These are phyloP conservation scores for Tetragnatha versicolor DNA, from an alignment of 1,140 invertebrate genomes.

Conservation along the genomic window DNA sequence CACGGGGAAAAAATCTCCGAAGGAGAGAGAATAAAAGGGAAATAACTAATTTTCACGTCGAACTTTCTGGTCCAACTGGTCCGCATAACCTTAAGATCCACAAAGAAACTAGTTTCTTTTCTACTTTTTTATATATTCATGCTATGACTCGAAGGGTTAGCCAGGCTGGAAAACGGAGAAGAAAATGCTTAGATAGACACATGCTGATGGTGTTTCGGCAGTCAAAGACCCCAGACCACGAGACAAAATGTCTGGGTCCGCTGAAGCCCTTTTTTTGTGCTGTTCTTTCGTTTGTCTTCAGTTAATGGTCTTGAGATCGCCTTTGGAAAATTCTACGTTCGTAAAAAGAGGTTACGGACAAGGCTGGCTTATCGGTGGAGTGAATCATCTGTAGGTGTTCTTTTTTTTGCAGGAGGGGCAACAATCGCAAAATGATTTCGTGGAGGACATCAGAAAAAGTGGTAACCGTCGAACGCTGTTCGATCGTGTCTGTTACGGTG, in stretches of 20 bases:
- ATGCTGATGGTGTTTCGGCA: conserved; percentile 4
- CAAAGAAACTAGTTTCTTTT: conserved; percentile 40
- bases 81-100: conserved; percentile 28
- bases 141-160: conserved; percentile 31
- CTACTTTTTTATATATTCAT: conserved; percentile 44
- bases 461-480: too few relatives aligned
- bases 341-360: too few relatives aligned
- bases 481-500: too few relatives aligned
- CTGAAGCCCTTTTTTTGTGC: not conserved
- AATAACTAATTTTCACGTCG: not conserved
- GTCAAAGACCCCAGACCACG: conserved; percentile 24
- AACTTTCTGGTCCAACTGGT: conserved; percentile 50
- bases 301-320: not conserved
- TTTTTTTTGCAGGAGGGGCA: too few relatives aligned
- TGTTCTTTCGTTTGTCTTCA: too few relatives aligned
- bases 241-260: not conserved
- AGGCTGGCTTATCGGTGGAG: too few relatives aligned
- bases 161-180: conserved; percentile 14
- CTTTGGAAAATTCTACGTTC: not conserved
- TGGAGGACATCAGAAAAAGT: too few relatives aligned
- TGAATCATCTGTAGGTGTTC: too few relatives aligned
- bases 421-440: too few relatives aligned
- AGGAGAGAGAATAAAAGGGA: not conserved
- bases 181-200: not conserved
- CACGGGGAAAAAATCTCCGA: too few relatives aligned